phyloP scores from a whole-genome alignment of 2,888 invertebrate species.

The Thecocarcelia acutangulata region DNA sequence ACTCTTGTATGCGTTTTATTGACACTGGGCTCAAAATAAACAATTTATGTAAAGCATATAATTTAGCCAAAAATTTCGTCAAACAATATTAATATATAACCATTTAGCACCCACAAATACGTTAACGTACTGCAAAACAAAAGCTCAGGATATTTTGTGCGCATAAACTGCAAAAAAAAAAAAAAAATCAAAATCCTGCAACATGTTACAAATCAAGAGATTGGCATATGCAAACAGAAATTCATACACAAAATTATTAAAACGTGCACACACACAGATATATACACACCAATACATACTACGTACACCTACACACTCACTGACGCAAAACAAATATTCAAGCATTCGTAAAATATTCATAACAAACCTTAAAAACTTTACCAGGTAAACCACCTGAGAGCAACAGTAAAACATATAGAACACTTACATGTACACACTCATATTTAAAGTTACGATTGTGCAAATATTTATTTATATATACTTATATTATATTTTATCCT shows the following conservation, averaged over 20 bases:
- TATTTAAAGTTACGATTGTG: background rate
- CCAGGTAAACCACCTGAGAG: constrained; percentile 56
- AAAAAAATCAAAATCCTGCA: no score
- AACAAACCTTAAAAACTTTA: constrained; percentile 34
- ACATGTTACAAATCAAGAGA: no score
- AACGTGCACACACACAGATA: no score
- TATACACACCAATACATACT: no score
- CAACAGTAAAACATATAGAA: constrained; percentile 41
- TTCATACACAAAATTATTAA: no score
- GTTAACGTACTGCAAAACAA: background rate
- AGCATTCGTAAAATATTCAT: background rate
- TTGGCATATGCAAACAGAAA: background rate
- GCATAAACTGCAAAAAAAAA: no score
- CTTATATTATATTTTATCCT: constrained; percentile 24
- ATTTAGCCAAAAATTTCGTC: constrained; percentile 58
- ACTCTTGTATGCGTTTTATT: background rate
- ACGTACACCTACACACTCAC: background rate
- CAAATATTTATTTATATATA: constrained; percentile 4
- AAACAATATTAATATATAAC: constrained; percentile 56
- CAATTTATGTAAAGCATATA: constrained; percentile 46
- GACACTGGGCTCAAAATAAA: background rate
- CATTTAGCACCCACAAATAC: constrained; percentile 33
- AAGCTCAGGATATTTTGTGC: background rate
- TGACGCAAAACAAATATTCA: background rate
- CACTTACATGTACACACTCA: background rate